phyloP scores from a whole-genome alignment of 2,113 vertebrate species.

The Quiscalus mexicanus region DNA sequence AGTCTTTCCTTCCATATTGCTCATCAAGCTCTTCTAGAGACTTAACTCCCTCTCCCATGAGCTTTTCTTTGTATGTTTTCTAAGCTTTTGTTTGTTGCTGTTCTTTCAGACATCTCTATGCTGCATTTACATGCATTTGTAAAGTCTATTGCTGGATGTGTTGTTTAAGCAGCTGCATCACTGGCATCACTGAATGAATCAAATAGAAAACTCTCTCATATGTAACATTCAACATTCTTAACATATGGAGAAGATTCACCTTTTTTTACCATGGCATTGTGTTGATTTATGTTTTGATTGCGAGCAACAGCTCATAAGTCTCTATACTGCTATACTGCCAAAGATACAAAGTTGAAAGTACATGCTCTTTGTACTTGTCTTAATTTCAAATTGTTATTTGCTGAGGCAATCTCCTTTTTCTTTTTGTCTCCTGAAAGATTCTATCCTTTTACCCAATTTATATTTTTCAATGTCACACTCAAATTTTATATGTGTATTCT shows the following conservation, averaged over 20 bases:
- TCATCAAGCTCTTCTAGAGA: background rate
- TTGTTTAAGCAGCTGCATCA: background rate
- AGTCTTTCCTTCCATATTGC: background rate
- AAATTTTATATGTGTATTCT: background rate
- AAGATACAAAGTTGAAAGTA: background rate
- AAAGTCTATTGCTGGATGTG: background rate
- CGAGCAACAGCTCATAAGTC: background rate
- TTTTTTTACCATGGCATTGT: background rate
- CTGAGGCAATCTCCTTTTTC: background rate
- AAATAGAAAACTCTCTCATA: background rate
- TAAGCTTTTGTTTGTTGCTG: background rate
- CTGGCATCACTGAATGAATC: background rate
- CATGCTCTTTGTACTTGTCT: background rate
- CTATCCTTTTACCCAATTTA: background rate
- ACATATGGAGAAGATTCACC: background rate
- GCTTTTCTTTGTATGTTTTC: background rate
- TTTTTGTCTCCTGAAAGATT: background rate
- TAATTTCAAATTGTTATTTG: background rate
- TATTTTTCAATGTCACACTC: background rate
- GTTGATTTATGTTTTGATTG: background rate
- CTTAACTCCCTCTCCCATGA: background rate
- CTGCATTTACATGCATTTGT: background rate
- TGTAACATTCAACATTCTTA: background rate
- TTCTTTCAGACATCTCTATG: background rate
- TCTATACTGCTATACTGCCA: background rate